Percentiles rank a stretch among this genome's conserved stretches.
Evolutionary conservation across 2,888 invertebrate genomes (phyloP).

Genomic region (Linnaemya tessellans): DNA sequence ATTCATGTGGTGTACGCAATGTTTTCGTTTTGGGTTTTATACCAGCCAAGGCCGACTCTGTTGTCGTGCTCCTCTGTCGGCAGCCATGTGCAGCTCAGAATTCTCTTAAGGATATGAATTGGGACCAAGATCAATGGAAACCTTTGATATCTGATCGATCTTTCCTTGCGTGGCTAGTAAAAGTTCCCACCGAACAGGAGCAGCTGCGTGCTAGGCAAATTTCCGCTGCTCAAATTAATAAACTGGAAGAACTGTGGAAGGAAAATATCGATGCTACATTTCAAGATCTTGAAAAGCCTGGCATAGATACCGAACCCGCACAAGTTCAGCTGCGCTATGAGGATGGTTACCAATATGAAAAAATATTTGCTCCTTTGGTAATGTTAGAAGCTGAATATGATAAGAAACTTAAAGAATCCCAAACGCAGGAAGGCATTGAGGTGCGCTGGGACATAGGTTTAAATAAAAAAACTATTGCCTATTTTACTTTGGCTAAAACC

Average conservation of each 20-base stretch:
- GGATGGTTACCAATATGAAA: slow-evolving; percentile 99
- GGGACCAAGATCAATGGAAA: slow-evolving; percentile 99
- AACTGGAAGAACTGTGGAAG: slow-evolving; percentile 99
- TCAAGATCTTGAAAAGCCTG: slow-evolving; percentile 98
- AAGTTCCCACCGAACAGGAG: slow-evolving; percentile 98
- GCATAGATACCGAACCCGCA: slow-evolving; percentile 98
- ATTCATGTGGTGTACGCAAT: slow-evolving; percentile 98
- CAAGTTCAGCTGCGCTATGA: slow-evolving; percentile 92
- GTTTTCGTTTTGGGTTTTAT: slow-evolving; percentile 99
- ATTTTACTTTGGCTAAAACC: slow-evolving; percentile 98
- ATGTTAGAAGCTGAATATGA: slow-evolving; percentile 99
- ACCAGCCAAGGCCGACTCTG: slow-evolving; percentile 99
- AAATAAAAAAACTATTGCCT: slow-evolving; percentile 98
- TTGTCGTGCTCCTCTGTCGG: slow-evolving; percentile 97
- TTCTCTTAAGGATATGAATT: slow-evolving; percentile 99
- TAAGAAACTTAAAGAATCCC: slow-evolving; percentile 97
- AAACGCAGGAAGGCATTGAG: slow-evolving; percentile 98
- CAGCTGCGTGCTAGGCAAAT: slow-evolving; percentile 98
- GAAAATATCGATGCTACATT: slow-evolving; percentile 99
- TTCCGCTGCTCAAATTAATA: slow-evolving; percentile 98
- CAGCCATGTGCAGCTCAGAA: slow-evolving; percentile 99
- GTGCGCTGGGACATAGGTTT: slow-evolving; percentile 99
- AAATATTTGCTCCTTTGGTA: slow-evolving; percentile 98
- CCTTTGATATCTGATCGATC: slow-evolving; percentile 98
- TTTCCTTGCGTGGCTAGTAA: slow-evolving; percentile 98